A percentile compares a stretch with the other conserved stretches of the same genome.
Conservation (phyloP, 1,140 invertebrate genomes). For the Trichogramma pretiosum region DNA sequence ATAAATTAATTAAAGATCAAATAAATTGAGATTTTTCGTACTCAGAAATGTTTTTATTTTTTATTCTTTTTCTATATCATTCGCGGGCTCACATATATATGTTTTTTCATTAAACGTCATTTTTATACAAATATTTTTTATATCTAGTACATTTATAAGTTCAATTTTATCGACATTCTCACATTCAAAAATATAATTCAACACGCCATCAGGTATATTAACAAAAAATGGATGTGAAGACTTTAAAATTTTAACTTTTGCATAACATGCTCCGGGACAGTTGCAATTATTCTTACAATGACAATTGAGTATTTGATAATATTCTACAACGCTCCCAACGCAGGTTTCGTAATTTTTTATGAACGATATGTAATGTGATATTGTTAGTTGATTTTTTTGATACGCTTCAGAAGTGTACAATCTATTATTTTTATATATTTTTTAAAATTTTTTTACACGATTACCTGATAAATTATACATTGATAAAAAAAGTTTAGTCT, state of each 20-base stretch:
- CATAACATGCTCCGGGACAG: not conserved
- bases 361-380: not conserved
- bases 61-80: not conserved
- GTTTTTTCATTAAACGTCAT: not conserved
- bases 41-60: too few species aligned
- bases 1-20: not conserved
- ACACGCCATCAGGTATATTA: not conserved
- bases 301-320: not conserved
- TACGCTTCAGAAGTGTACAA: not conserved
- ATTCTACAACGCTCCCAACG: not conserved
- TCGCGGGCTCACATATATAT: slow-evolving; percentile 1
- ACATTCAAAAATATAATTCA: not conserved
- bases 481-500: too few species aligned
- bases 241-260: not conserved
- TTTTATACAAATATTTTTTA: not conserved
- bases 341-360: not conserved
- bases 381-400: not conserved
- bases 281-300: not conserved
- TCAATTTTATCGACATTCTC: not conserved
- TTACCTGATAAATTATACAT: not conserved
- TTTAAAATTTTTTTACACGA: not conserved
- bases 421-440: slow-evolving; percentile 1
- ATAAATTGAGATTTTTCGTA: too few species aligned
- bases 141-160: not conserved
- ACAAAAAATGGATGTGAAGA: not conserved